phyloP scores from a whole-genome alignment of 2,113 vertebrate species.

The Peromyscus maniculatus region DNA sequence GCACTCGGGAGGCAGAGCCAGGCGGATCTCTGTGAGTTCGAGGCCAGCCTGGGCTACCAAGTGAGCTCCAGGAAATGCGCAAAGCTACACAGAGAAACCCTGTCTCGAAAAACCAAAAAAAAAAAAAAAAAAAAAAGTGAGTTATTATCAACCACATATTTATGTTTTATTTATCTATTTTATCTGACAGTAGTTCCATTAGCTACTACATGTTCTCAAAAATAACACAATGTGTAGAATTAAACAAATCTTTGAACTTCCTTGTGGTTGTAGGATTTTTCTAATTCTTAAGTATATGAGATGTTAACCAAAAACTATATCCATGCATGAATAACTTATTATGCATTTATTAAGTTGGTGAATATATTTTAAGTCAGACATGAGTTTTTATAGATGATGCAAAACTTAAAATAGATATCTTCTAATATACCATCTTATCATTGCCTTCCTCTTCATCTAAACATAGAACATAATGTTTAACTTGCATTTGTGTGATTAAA shows the following conservation, averaged over 20 bases:
- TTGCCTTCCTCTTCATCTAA: neutral
- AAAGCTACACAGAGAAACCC: too few species aligned
- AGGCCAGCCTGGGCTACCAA: too few species aligned
- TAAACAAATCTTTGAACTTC: neutral
- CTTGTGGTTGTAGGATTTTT: neutral
- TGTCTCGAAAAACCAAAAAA: too few species aligned
- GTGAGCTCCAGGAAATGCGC: too few species aligned
- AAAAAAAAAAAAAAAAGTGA: neutral
- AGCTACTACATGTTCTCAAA: slow-evolving; percentile 20
- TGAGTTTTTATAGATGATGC: neutral
- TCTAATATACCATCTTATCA: slow-evolving; percentile 27
- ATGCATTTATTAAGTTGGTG: neutral
- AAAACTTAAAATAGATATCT: slow-evolving; percentile 21
- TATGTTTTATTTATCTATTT: neutral
- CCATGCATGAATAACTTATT: neutral
- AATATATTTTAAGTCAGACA: neutral
- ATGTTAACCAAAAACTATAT: neutral
- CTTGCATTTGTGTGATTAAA: slow-evolving; percentile 6
- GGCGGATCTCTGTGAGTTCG: too few species aligned
- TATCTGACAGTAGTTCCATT: neutral
- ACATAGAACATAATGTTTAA: neutral
- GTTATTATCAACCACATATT: neutral
- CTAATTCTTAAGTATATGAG: neutral
- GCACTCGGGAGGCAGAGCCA: too few species aligned
- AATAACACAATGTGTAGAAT: neutral